phyloP scores from a whole-genome alignment of 2,113 vertebrate species.

The Pterocles burchelli region DNA sequence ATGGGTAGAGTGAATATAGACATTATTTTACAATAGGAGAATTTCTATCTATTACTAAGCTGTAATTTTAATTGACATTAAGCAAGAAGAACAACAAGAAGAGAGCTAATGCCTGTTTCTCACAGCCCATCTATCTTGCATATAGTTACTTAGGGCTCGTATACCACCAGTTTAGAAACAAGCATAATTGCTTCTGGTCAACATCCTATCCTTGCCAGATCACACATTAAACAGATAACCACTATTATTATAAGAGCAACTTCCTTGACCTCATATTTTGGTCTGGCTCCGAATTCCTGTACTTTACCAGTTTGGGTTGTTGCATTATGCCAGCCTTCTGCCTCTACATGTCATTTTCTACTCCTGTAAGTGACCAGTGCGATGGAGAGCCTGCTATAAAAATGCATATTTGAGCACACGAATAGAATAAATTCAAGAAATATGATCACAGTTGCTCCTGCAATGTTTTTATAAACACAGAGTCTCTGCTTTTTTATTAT shows the following conservation, averaged over 20 bases:
- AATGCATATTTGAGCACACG: slow-evolving; percentile 56
- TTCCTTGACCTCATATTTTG: slow-evolving; percentile 79
- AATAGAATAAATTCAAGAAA: slow-evolving; percentile 75
- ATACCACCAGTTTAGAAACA: slow-evolving; percentile 77
- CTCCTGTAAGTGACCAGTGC: slow-evolving; percentile 63
- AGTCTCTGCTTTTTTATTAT: slow-evolving; percentile 75
- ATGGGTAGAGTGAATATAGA: background rate
- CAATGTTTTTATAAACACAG: slow-evolving; percentile 74
- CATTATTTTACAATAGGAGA: background rate
- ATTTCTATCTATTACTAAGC: slow-evolving; percentile 37
- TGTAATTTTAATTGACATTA: slow-evolving; percentile 73
- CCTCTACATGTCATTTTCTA: slow-evolving; percentile 69
- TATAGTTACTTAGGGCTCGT: slow-evolving; percentile 51
- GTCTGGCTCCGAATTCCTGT: slow-evolving; percentile 73
- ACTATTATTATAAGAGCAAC: slow-evolving; percentile 76
- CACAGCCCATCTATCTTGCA: slow-evolving; percentile 57
- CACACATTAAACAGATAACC: slow-evolving; percentile 82
- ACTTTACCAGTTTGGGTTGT: slow-evolving; percentile 69
- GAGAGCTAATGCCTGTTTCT: slow-evolving; percentile 60
- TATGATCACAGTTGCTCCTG: slow-evolving; percentile 74
- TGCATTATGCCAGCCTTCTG: slow-evolving; percentile 58
- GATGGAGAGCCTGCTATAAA: slow-evolving; percentile 49
- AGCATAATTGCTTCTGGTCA: slow-evolving; percentile 77
- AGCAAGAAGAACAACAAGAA: slow-evolving; percentile 64
- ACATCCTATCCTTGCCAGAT: slow-evolving; percentile 72